phyloP scores from a whole-genome alignment of 2,888 invertebrate genomes.

The Beris chalybata region DNA sequence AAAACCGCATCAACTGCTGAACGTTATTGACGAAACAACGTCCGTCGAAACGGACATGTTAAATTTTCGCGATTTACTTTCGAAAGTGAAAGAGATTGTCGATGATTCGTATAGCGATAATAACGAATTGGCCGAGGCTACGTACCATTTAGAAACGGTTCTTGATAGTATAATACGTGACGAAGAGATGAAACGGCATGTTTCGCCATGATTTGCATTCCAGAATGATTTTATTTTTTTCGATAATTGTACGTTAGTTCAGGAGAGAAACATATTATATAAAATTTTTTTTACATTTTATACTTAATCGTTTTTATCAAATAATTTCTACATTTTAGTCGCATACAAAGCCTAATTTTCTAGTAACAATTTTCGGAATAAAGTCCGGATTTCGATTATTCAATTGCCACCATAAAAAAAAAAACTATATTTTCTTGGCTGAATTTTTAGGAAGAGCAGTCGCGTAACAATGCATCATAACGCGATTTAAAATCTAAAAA shows the following conservation, averaged over 20 bases:
- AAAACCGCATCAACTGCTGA: slow-evolving; percentile 19
- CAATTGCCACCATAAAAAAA: no score
- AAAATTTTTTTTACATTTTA: neutral
- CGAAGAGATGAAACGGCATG: slow-evolving; percentile 49
- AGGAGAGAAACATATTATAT: neutral
- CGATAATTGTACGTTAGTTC: no score
- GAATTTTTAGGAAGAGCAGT: no score
- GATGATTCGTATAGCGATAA: slow-evolving; percentile 55
- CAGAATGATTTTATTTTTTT: neutral
- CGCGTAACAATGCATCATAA: no score
- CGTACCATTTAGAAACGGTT: slow-evolving; percentile 53
- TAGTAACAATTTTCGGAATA: neutral
- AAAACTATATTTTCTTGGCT: no score
- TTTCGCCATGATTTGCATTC: neutral
- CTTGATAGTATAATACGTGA: slow-evolving; percentile 52
- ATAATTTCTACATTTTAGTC: neutral
- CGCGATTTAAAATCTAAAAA: no score
- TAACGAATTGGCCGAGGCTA: slow-evolving; percentile 53
- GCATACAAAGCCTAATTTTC: neutral
- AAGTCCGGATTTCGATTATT: neutral
- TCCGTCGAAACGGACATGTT: slow-evolving; percentile 51
- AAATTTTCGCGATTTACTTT: slow-evolving; percentile 51
- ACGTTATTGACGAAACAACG: slow-evolving; percentile 42
- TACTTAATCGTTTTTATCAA: neutral
- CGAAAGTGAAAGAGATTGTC: slow-evolving; percentile 55